These are phyloP conservation scores for Drosophila pandora DNA, from an alignment of 1,140 invertebrate species.

Conservation along the genomic window DNA sequence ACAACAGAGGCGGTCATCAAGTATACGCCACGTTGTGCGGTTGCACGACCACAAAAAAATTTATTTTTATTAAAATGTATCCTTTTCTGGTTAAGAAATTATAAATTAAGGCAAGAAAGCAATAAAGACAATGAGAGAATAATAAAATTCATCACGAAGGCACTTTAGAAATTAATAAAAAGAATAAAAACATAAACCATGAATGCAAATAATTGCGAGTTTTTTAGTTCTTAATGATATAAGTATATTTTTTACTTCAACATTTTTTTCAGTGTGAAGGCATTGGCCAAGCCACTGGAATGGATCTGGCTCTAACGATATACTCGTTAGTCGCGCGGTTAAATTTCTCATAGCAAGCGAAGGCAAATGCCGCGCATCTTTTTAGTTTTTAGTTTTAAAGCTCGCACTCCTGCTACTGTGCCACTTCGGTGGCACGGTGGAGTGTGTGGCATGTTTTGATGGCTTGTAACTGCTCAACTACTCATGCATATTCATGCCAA, in stretches of 20 bases:
- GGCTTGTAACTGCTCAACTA: constrained; percentile 77
- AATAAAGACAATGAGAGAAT: too few relatives aligned
- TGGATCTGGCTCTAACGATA: constrained; percentile 65
- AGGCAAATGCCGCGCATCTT: constrained; percentile 43
- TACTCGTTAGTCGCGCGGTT: constrained; percentile 77
- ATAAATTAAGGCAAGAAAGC: too few relatives aligned
- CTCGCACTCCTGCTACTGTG: constrained; percentile 4
- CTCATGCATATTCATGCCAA: constrained; percentile 79
- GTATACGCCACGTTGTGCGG: constrained; percentile 64
- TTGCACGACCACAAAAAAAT: neutral
- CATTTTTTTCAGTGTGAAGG: constrained; percentile 11
- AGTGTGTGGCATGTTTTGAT: constrained; percentile 72
- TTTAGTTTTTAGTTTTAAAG: constrained; percentile 68
- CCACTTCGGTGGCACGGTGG: constrained; percentile 2
- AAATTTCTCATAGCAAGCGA: constrained; percentile 66
- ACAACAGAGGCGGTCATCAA: constrained; percentile 70
- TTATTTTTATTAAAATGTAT: neutral
- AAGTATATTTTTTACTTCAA: neutral
- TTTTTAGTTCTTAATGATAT: neutral
- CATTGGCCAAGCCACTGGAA: constrained; percentile 55
- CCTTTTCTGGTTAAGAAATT: too few relatives aligned
- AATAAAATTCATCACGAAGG: neutral
- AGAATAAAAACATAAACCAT: too few relatives aligned
- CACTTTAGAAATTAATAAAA: neutral
- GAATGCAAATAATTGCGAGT: too few relatives aligned